These are phyloP conservation scores for Morpho helenor DNA, from an alignment of 2,888 invertebrate genomes.

Conservation along the genomic window DNA sequence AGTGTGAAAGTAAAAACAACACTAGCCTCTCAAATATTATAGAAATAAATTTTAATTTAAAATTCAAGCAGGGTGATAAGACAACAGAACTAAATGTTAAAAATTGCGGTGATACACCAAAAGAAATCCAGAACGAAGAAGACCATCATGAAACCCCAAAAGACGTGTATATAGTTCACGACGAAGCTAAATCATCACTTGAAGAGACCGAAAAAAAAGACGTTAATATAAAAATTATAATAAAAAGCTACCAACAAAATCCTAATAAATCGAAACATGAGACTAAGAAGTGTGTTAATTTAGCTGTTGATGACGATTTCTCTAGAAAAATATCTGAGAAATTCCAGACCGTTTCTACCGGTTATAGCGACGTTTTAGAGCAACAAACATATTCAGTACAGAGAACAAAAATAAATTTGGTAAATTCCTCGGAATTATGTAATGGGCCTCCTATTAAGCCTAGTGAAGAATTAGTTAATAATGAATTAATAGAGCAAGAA, in stretches of 20 bases:
- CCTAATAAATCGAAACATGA: constrained; percentile 20
- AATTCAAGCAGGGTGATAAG: constrained; percentile 49
- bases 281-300: constrained; percentile 11
- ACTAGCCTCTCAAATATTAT: constrained; percentile 46
- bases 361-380: constrained; percentile 41
- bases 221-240: constrained; percentile 53
- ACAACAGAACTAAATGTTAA: constrained; percentile 43
- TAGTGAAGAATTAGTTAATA: constrained; percentile 11
- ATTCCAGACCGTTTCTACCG: constrained; percentile 55
- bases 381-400: constrained; percentile 43
- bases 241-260: constrained; percentile 34
- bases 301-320: constrained; percentile 35
- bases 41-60: constrained; percentile 58
- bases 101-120: constrained; percentile 31
- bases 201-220: constrained; percentile 44
- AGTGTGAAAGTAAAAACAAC: constrained; percentile 35
- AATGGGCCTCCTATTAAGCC: constrained; percentile 5
- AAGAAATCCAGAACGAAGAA: constrained; percentile 21
- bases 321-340: constrained; percentile 50
- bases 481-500: constrained; percentile 21
- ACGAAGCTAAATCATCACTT: constrained; percentile 27
- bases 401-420: constrained; percentile 43
- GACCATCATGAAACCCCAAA: constrained; percentile 31
- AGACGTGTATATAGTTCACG: constrained; percentile 42
- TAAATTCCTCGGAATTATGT: constrained; percentile 21